These are phyloP conservation scores for Bursaphelenchus okinawaensis DNA, from an alignment of 2,888 invertebrate species.

Conservation along the genomic window DNA sequence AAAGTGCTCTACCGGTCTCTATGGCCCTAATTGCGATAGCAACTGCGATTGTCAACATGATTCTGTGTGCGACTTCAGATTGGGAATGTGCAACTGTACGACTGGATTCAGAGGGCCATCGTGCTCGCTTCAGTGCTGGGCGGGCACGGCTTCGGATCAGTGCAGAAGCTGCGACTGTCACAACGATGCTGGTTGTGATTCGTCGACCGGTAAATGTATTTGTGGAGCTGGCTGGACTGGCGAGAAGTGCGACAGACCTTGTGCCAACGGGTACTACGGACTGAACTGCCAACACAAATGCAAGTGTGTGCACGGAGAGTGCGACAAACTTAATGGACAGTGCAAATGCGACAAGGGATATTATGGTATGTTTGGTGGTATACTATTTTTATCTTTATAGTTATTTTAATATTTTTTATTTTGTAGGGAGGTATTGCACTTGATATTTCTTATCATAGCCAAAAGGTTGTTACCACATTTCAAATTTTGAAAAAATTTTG, in stretches of 20 bases:
- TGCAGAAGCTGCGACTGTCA: conserved; percentile 44
- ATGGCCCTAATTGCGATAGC: conserved; percentile 64
- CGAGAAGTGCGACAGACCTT: conserved; percentile 36
- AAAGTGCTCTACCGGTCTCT: conserved; percentile 67
- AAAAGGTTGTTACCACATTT: too few species aligned
- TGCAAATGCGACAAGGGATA: conserved; percentile 30
- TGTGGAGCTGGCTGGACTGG: conserved; percentile 39
- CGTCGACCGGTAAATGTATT: conserved; percentile 44
- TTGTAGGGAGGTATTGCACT: too few species aligned
- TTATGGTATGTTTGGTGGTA: conserved; percentile 13
- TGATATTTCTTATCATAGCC: too few species aligned
- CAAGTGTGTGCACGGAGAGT: conserved; percentile 17
- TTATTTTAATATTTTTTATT: too few species aligned
- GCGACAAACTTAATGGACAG: conserved; percentile 1
- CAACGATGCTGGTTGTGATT: conserved; percentile 46
- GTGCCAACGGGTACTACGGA: conserved; percentile 42
- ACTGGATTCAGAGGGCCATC: conserved; percentile 38
- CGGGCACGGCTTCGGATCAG: conserved; percentile 29
- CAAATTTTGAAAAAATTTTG: not conserved
- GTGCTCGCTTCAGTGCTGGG: conserved; percentile 44
- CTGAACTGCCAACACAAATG: conserved; percentile 37
- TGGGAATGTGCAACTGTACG: conserved; percentile 44
- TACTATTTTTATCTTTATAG: too few species aligned
- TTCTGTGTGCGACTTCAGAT: conserved; percentile 43
- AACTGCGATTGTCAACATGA: conserved; percentile 47